Base-by-base conservation (phyloP, 2,888 invertebrate species). In the Acleris holmiana region DNA sequence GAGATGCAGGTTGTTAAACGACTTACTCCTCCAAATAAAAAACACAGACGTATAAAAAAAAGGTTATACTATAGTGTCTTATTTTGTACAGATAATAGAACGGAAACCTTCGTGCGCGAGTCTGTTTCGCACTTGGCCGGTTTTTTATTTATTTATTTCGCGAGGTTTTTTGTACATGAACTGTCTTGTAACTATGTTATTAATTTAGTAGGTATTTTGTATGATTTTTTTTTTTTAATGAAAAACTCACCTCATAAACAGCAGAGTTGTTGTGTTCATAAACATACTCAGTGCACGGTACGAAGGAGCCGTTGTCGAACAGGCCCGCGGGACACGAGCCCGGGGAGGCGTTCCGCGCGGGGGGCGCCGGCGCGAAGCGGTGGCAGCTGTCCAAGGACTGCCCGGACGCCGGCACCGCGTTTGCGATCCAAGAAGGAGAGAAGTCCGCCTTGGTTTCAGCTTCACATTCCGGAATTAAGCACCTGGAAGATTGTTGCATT, bases 401-500 rank as follows among this genome's bases (percentile, higher is more conserved):
- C 0, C 58, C 47, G 41, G 48, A 25, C 13, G 23, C 10, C 7
- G 64, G 64, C 4, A 64, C 48, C 6, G 64, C 53, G 10, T 59
- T 46, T 17, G 13, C 6, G 2, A 64, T 47, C 64, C 64, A 64
- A 4, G 58, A 19, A 1, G 58, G 64, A 10, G 53, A 44, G 21
- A 64, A 54, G 4, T 40, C 18, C 8, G 7, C 8, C 7, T 40
- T 15, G n/a, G 19, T 3, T 5, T 10, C 47, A 7, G 40, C 41
- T 54, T 64, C 58, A 25, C 64, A 64, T 29, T 64, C 64, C 48
- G 47, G 58, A 8, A 64, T 59, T 21, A 25, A 21, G 29, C 64
- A 64, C 19, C 64, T 64, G 25, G 10, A 57, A 62, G 1, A 29
- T 29, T 1, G 10, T 8, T 29, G 23, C 0, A 6, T 23, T 23